These are phyloP conservation scores for Gryllus bimaculatus DNA, from an alignment of 1,140 invertebrate species.

Conservation along the genomic window DNA sequence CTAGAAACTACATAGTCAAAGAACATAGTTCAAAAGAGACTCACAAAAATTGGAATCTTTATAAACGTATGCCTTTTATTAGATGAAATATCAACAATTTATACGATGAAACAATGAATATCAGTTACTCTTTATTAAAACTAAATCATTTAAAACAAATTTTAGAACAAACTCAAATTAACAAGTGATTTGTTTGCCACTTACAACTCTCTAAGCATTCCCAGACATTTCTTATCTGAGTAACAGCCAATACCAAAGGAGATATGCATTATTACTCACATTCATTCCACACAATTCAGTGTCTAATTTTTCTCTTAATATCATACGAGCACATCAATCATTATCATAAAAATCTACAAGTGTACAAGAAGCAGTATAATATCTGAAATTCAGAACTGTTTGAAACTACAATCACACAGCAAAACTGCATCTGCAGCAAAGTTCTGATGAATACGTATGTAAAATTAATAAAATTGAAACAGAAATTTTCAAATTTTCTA, in stretches of 20 bases:
- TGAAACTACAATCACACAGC: neutral
- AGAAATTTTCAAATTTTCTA: neutral
- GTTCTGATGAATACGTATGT: neutral
- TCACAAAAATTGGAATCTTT: too few species aligned
- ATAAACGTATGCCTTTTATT: too few species aligned
- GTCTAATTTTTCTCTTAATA: neutral
- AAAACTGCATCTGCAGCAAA: neutral
- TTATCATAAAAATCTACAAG: neutral
- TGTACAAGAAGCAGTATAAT: neutral
- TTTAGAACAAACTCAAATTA: too few species aligned
- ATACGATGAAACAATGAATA: too few species aligned
- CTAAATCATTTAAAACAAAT: too few species aligned
- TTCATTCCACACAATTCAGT: neutral
- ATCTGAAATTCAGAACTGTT: neutral
- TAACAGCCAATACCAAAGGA: neutral
- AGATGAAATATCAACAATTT: too few species aligned
- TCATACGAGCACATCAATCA: conserved; percentile 1
- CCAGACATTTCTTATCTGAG: neutral
- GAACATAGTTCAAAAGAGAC: too few species aligned
- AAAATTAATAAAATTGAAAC: neutral
- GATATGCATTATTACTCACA: neutral
- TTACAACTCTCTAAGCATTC: neutral
- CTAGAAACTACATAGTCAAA: too few species aligned
- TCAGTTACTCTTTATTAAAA: too few species aligned
- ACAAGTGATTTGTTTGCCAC: neutral